phyloP scores from a whole-genome alignment of 2,797 vertebrate genomes.

The Cetoscarus ocellatus region DNA sequence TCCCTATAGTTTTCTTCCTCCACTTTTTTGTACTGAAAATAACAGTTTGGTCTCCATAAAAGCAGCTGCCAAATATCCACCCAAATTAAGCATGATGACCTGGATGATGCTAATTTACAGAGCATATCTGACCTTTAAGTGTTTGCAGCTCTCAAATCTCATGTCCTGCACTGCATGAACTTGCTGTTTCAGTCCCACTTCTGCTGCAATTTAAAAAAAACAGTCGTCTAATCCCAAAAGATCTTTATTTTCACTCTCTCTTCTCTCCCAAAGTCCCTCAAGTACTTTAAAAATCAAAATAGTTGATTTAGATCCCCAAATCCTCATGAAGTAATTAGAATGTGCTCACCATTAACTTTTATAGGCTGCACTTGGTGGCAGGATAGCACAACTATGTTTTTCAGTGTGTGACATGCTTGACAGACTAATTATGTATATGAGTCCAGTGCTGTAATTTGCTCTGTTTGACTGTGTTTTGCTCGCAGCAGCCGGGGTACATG shows the following conservation, averaged over 20 bases:
- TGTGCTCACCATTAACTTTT: constrained; percentile 60
- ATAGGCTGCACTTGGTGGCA: constrained; percentile 54
- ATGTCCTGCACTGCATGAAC: constrained; percentile 37
- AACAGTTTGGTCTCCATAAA: constrained; percentile 15
- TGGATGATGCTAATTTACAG: constrained; percentile 68
- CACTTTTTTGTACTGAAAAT: constrained; percentile 49
- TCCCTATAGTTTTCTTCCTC: constrained; percentile 7
- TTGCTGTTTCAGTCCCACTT: constrained; percentile 30
- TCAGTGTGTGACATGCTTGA: constrained; percentile 66
- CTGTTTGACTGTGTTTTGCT: constrained; percentile 72
- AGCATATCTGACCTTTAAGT: constrained; percentile 60
- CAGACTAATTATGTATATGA: constrained; percentile 75
- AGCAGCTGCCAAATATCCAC: constrained; percentile 45
- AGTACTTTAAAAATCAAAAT: constrained; percentile 41
- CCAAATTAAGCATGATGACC: constrained; percentile 71
- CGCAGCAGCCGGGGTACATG: constrained; percentile 65
- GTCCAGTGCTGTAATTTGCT: constrained; percentile 73
- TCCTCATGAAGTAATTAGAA: constrained; percentile 57
- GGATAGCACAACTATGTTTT: constrained; percentile 64
- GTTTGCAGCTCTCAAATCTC: constrained; percentile 45
- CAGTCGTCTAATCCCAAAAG: constrained; percentile 13
- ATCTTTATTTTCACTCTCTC: constrained; percentile 34
- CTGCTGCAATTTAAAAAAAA: constrained; percentile 18
- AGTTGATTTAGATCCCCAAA: constrained; percentile 51
- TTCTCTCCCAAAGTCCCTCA: constrained; percentile 21